A percentile compares a stretch with the other conserved stretches of the same genome.
Conservation (phyloP, 2,888 invertebrate species). For the Cistogaster globosa region DNA sequence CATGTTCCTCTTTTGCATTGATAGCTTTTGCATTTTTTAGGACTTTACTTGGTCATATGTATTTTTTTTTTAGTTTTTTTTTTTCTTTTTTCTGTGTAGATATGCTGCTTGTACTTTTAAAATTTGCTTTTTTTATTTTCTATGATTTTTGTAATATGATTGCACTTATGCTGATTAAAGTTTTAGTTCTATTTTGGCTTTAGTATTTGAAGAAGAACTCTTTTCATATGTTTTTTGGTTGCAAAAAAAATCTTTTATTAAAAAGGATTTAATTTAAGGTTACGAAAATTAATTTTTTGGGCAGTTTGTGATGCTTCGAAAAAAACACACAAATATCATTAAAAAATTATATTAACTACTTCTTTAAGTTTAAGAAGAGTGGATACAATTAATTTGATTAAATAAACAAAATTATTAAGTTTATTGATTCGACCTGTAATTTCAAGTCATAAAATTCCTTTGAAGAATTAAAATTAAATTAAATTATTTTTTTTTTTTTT, state of each 20-base stretch:
- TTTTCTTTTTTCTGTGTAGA: slow-evolving; percentile 21
- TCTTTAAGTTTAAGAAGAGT: no score
- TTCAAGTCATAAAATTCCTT: no score
- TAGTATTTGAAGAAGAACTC: not conserved
- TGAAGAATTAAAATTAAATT: no score
- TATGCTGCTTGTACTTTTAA: slow-evolving; percentile 28
- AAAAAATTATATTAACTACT: not conserved
- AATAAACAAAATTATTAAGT: no score
- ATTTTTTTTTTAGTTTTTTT: slow-evolving; percentile 1
- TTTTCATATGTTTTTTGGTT: not conserved
- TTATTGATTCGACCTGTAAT: no score
- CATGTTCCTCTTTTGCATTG: not conserved
- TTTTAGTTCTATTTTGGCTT: slow-evolving; percentile 27
- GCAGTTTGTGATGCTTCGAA: not conserved
- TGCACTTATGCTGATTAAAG: slow-evolving; percentile 71
- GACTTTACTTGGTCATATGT: slow-evolving; percentile 37
- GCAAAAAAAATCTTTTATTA: not conserved
- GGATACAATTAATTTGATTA: no score
- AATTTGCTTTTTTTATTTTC: not conserved
- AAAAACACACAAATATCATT: not conserved
- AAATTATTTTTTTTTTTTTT: no score
- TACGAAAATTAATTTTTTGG: slow-evolving; percentile 1
- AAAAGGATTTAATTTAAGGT: slow-evolving; percentile 4
- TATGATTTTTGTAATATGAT: slow-evolving; percentile 57
- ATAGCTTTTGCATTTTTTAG: slow-evolving; percentile 14